These are phyloP conservation scores for Elephantulus edwardii DNA, from an alignment of 2,113 vertebrate genomes.

Conservation along the genomic window DNA sequence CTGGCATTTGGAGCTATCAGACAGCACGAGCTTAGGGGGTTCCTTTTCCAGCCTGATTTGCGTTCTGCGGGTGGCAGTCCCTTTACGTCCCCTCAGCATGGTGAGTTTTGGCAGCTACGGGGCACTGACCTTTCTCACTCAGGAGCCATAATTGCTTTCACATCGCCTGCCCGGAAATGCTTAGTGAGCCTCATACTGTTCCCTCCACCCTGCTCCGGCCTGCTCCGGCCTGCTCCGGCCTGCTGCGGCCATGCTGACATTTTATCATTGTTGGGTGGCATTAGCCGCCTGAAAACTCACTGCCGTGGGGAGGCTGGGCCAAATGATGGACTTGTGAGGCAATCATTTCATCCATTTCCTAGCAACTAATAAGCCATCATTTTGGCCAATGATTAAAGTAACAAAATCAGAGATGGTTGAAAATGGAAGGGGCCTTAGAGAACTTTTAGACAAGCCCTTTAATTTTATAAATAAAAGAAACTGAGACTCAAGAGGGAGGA, in stretches of 20 bases:
- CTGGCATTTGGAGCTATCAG: slow-evolving; percentile 83
- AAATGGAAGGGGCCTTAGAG: neutral
- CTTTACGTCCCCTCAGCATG: slow-evolving; percentile 46
- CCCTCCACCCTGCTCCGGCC: slow-evolving; percentile 67
- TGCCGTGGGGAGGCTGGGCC: neutral
- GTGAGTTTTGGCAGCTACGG: slow-evolving; percentile 55
- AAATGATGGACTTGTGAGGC: slow-evolving; percentile 65
- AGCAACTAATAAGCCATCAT: slow-evolving; percentile 34
- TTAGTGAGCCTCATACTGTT: slow-evolving; percentile 67
- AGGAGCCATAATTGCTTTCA: slow-evolving; percentile 71
- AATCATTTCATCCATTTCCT: slow-evolving; percentile 50
- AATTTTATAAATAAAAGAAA: slow-evolving; percentile 21
- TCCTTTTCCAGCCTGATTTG: slow-evolving; percentile 74
- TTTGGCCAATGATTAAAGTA: slow-evolving; percentile 57
- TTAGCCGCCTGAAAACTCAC: slow-evolving; percentile 66
- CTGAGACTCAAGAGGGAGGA: neutral
- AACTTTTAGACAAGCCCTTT: neutral
- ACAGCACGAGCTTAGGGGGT: slow-evolving; percentile 69
- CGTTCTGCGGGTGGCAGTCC: slow-evolving; percentile 72
- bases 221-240: slow-evolving; percentile 65
- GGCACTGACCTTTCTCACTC: slow-evolving; percentile 72
- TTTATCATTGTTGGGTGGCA: slow-evolving; percentile 57
- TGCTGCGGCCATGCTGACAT: slow-evolving; percentile 52
- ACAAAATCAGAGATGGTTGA: neutral
- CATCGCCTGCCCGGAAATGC: slow-evolving; percentile 71